Evolutionary conservation across 53 echinoderm and acorn worm species (phyloP).

Genomic region (Temnopleurus reevesii): DNA sequence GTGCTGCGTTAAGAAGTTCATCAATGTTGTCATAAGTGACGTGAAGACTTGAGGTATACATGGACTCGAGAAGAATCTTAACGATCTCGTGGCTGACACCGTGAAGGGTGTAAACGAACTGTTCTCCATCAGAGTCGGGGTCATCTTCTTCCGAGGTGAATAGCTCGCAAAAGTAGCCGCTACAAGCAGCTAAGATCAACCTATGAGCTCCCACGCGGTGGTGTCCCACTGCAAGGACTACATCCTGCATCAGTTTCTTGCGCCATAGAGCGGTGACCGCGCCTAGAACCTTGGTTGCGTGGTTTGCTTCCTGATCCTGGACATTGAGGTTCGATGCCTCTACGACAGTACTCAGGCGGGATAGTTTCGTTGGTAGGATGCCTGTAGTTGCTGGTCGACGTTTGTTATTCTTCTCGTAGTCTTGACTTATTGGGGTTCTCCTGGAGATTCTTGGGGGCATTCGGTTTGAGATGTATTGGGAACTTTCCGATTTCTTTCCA

Average conservation of each 20-base stretch:
- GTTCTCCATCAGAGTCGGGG: conserved; percentile 65
- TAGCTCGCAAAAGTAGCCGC: conserved; percentile 81
- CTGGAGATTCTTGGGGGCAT: neutral
- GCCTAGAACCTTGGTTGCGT: conserved; percentile 52
- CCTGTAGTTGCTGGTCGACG: conserved; percentile 34
- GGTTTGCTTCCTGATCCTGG: neutral
- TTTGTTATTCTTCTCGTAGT: neutral
- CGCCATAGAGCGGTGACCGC: conserved; percentile 73
- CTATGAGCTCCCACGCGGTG: conserved; percentile 78
- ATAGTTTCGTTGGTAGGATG: conserved; percentile 19
- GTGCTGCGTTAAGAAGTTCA: conserved; percentile 76
- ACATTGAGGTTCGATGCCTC: conserved; percentile 36
- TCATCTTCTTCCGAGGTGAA: conserved; percentile 71
- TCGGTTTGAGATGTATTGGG: neutral
- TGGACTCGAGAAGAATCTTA: conserved; percentile 77
- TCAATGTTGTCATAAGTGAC: conserved; percentile 76
- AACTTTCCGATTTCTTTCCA: neutral
- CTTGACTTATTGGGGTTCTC: neutral
- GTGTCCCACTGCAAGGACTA: conserved; percentile 79
- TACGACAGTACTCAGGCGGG: conserved; percentile 59
- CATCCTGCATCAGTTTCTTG: conserved; percentile 83
- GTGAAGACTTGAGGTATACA: conserved; percentile 80
- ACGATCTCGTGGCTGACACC: conserved; percentile 80
- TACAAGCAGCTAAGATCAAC: conserved; percentile 84
- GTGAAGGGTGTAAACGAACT: conserved; percentile 83